phyloP scores from a whole-genome alignment of 2,113 vertebrate species.

The Mirounga angustirostris region DNA sequence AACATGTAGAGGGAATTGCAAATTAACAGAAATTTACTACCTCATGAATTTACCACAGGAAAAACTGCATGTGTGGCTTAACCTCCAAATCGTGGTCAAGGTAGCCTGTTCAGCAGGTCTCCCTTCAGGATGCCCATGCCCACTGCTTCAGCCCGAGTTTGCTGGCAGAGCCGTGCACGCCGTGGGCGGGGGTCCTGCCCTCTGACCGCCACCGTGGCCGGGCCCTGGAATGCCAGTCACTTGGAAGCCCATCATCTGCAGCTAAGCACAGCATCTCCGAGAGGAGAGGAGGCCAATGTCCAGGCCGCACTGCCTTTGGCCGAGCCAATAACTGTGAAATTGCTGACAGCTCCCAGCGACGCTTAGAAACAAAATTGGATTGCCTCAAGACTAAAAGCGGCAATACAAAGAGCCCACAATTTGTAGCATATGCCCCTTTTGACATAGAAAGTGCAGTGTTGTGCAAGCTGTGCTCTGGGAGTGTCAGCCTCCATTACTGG shows the following conservation, averaged over 20 bases:
- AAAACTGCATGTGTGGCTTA: neutral
- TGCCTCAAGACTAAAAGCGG: neutral
- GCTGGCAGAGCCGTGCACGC: neutral
- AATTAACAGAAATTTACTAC: neutral
- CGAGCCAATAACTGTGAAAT: neutral
- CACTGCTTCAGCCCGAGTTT: no score
- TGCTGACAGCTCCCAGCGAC: neutral
- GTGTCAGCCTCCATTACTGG: no score
- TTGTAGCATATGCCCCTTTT: neutral
- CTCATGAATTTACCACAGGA: neutral
- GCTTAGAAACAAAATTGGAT: neutral
- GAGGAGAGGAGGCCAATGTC: neutral
- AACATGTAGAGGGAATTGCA: neutral
- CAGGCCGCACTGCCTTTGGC: neutral
- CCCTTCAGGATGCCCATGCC: fast-evolving
- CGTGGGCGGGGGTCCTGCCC: neutral
- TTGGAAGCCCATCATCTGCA: neutral
- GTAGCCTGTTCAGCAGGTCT: neutral
- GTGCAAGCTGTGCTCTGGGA: neutral
- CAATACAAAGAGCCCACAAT: neutral
- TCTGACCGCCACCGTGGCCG: fast-evolving
- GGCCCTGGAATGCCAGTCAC: neutral
- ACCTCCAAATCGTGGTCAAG: neutral
- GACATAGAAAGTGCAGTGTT: neutral
- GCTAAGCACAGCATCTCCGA: neutral